Percentiles rank a stretch among this genome's conserved stretches.
These are phyloP conservation scores for Pristis pectinata DNA, from an alignment of 2,797 vertebrate species.

Conservation along the genomic window DNA sequence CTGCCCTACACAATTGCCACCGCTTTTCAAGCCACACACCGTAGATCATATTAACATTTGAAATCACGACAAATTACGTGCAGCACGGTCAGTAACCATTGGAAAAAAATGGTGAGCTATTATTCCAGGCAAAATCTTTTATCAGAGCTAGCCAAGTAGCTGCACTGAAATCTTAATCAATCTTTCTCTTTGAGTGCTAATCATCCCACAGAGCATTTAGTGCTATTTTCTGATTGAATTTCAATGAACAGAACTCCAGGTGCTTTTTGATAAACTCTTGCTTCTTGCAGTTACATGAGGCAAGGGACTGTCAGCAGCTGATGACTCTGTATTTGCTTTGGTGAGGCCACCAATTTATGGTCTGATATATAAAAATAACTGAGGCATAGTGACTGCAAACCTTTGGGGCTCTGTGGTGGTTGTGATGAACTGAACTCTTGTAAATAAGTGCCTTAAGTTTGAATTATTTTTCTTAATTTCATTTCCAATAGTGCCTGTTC, in stretches of 20 bases:
- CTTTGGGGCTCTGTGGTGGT: not conserved
- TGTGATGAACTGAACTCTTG: not conserved
- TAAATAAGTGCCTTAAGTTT: not conserved
- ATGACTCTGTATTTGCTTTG: not conserved
- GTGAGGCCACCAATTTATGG: not conserved
- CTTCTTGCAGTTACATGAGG: not conserved
- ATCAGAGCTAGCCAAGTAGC: not conserved
- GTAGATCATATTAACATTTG: not conserved
- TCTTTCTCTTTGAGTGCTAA: not conserved
- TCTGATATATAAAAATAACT: not conserved
- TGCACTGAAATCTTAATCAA: not conserved
- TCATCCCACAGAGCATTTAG: not conserved
- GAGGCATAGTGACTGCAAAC: not conserved
- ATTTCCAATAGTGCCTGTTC: not conserved
- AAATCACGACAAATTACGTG: not conserved
- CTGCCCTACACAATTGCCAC: too few relatives aligned
- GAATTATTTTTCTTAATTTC: not conserved
- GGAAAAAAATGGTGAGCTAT: not conserved
- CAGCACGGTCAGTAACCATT: not conserved
- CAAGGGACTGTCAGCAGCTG: not conserved
- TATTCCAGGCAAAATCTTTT: not conserved
- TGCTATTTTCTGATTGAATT: not conserved
- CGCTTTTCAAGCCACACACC: too few relatives aligned
- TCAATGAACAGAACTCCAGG: not conserved
- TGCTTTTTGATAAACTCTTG: not conserved